phyloP scores from a whole-genome alignment of 1,140 invertebrate species.

The Drosophila virilis region DNA sequence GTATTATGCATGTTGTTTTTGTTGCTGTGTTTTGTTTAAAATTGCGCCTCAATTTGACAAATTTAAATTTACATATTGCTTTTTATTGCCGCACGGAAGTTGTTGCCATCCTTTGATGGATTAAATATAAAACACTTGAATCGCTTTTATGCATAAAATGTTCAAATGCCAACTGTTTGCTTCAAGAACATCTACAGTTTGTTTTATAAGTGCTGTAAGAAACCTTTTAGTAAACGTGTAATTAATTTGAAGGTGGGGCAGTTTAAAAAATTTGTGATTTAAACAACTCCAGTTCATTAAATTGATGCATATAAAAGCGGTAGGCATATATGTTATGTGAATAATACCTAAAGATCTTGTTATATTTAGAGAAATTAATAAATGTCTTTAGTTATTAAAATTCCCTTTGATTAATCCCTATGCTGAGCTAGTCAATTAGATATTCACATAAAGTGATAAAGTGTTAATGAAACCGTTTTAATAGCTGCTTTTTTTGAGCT shows the following conservation, averaged over 20 bases:
- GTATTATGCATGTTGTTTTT: slow-evolving; percentile 14
- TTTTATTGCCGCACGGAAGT: slow-evolving; percentile 25
- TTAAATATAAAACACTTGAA: slow-evolving; percentile 4
- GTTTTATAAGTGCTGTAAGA: slow-evolving; percentile 39
- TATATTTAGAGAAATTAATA: too few species aligned
- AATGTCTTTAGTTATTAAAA: too few species aligned
- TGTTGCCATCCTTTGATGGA: slow-evolving; percentile 12
- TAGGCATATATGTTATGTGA: too few species aligned
- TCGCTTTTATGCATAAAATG: neutral
- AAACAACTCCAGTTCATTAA: neutral
- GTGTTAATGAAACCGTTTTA: too few species aligned
- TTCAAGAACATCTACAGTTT: slow-evolving; percentile 5
- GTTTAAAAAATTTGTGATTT: slow-evolving; percentile 14
- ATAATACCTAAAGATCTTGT: too few species aligned
- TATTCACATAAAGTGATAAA: too few species aligned
- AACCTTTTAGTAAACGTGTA: neutral
- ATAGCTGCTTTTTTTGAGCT: too few species aligned
- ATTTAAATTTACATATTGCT: slow-evolving; percentile 31
- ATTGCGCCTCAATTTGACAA: slow-evolving; percentile 12
- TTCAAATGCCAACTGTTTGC: slow-evolving; percentile 46
- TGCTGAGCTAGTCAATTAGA: too few species aligned
- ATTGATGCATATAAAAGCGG: too few species aligned
- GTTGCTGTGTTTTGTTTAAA: slow-evolving; percentile 8
- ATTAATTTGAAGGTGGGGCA: slow-evolving; percentile 18
- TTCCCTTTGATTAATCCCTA: too few species aligned